Percentiles rank a stretch among this genome's conserved stretches.
These are phyloP conservation scores for Liodrosophila aerea DNA, from an alignment of 2,888 invertebrate species.

Conservation along the genomic window DNA sequence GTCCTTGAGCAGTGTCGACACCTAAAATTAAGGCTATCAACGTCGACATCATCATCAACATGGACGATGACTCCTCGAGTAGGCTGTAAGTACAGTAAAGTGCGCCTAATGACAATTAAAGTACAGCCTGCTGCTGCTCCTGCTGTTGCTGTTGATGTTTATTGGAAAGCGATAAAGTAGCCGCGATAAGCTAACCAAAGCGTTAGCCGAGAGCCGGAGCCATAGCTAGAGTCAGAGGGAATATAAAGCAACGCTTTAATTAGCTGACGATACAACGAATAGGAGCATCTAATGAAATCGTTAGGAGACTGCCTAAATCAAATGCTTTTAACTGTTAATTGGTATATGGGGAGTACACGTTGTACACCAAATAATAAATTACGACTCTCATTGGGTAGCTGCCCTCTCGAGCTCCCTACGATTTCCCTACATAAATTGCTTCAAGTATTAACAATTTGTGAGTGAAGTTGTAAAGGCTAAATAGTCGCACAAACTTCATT, in stretches of 20 bases:
- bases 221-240: slow-evolving; percentile 8
- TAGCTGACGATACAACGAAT: slow-evolving; percentile 43
- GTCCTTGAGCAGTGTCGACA: slow-evolving; percentile 72
- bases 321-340: slow-evolving; percentile 74
- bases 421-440: no score
- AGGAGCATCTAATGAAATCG: slow-evolving; percentile 63
- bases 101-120: slow-evolving; percentile 71
- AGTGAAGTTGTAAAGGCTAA: no score
- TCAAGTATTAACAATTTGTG: no score
- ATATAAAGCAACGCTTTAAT: slow-evolving; percentile 58
- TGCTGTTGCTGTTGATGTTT: slow-evolving; percentile 35
- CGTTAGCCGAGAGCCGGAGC: background rate
- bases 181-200: slow-evolving; percentile 50
- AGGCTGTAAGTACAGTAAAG: slow-evolving; percentile 58
- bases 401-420: no score
- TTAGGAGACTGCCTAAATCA: slow-evolving; percentile 54
- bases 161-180: slow-evolving; percentile 71
- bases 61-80: slow-evolving; percentile 39
- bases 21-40: slow-evolving; percentile 72
- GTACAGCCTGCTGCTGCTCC: slow-evolving; percentile 36
- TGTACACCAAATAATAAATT: slow-evolving; percentile 63
- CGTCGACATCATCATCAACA: slow-evolving; percentile 40
- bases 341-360: slow-evolving; percentile 60
- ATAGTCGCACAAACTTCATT: no score
- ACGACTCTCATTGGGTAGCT: slow-evolving; percentile 45